Base-by-base conservation (phyloP, 2,797 vertebrate species). In the Danio aesculapii region DNA sequence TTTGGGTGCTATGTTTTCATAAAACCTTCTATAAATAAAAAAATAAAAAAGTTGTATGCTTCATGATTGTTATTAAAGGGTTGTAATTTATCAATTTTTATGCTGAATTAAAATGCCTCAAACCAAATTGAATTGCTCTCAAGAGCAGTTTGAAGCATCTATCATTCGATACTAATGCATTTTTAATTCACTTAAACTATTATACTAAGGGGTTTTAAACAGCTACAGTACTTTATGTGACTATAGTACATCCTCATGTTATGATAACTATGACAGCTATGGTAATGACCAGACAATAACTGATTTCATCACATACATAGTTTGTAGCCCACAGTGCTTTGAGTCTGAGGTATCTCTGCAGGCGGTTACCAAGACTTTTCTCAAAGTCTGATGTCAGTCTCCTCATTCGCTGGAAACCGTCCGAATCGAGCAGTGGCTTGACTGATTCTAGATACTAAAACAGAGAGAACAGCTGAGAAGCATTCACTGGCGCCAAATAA, bases 291-390 rank as follows among this genome's bases (percentile, higher is more conserved):
- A 50, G 46, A 57, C 39, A 30, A 46, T 17, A 53, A 47, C 19
- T 39, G 12, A 59, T 19, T 3, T 19, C 6, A 12, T 5, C 39
- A 89, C 95, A 91, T 86, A 97, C 96, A 10, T 97, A 97, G 87
- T 97, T 97, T 68, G 95, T 89, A 16, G 96, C 94, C 94, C 95
- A 97, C 86, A 97, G 94, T 57, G 96, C 95, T 88, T 97, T 97
- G 52, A 97, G 93, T 41, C 87, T 93, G 66, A 97, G 91, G 85
- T 96, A 95, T 87, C 95, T 93, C 75, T 97, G 96, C 39, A 97
- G 91, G 1, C 92, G 90, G 10, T 93, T 93, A 0, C 94, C 95
- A 55, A 96, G 89, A 52, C 86, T 92, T 1, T 59, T 75, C 86
- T 97, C 93, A 87, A 97, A 97, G 46, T 94, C 90, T 17, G 71